Base-by-base conservation (phyloP, 2,888 invertebrate species). In the Cetonia aurata region DNA sequence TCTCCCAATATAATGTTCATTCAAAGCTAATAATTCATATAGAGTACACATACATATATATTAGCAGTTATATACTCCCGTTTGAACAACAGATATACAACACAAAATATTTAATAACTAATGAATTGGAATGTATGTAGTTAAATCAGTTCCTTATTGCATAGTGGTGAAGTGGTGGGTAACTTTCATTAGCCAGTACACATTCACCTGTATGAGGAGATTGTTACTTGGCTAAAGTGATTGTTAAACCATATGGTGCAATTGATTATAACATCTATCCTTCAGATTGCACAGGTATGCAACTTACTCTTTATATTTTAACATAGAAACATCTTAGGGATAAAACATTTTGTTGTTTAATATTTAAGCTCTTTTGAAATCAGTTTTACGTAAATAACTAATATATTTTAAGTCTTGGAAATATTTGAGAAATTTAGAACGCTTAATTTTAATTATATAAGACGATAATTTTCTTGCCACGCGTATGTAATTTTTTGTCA, bases 141-240 rank as follows among this genome's bases (percentile, higher is more conserved):
- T 44, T 71, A 44, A 71, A 62, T 73, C 69, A 71, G 74, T 70
- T 69, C 74, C 74, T 75, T 77, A 76, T 75, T 76, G 77, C 76
- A 77, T 74, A 72, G 76, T 75, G 75, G 73, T 72, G 75, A 74
- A 77, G 77, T 76, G 76, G 79, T 77, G 77, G 77, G 75, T 77
- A 80, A 80, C 81, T 82, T 81, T 82, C 81, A 80, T 81, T 80
- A 80, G 77, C 75, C 74, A 75, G 76, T 77, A 72, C 78, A 82
- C 82, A 79, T 81, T 82, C 83, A 81, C 82, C 79, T 81, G 82
- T 79, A 79, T 77, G 76, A 78, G 75, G 72, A 77, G 75, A 76
- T 71, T 76, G 77, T 74, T 75, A 73, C 74, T 75, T 75, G 72
- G 72, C 46, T 71, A 72, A 71, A 70, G 75, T 71, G 78, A 74